Evolutionary conservation across 2,113 vertebrate species (phyloP).

Genomic region (Sinocyclocheilus anshuiensis): DNA sequence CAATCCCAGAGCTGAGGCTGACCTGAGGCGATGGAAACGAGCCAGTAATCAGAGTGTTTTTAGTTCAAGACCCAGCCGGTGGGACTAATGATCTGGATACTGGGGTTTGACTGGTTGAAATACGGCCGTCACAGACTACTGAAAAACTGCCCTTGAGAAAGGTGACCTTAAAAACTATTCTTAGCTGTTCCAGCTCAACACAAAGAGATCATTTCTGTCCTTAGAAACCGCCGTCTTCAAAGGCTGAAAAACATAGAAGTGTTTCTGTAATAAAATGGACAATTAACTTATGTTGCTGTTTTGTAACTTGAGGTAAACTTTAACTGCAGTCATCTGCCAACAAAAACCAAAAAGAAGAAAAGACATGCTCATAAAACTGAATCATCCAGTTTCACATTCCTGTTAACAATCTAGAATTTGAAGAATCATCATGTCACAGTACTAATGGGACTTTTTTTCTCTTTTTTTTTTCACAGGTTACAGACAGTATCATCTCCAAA

Average conservation of each 20-base stretch:
- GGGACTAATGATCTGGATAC: constrained; percentile 37
- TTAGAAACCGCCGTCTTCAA: background rate
- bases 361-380: constrained; percentile 10
- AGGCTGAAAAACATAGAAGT: background rate
- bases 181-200: constrained; percentile 12
- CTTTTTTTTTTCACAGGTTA: constrained; percentile 72
- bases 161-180: constrained; percentile 22
- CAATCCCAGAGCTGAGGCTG: constrained; percentile 3
- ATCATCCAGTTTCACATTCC: constrained; percentile 39
- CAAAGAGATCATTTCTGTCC: background rate
- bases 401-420: constrained; percentile 24
- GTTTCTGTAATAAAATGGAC: constrained; percentile 11
- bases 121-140: constrained; percentile 49
- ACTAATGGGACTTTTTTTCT: background rate
- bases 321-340: constrained; percentile 8
- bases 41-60: constrained; percentile 40
- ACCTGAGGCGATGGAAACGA: constrained; percentile 25
- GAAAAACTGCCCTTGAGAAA: constrained; percentile 37
- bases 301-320: constrained; percentile 31
- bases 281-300: constrained; percentile 32
- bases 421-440: constrained; percentile 38
- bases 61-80: constrained; percentile 46
- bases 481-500: constrained; percentile 77
- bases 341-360: constrained; percentile 16
- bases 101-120: constrained; percentile 40